phyloP scores from a whole-genome alignment of 2,888 invertebrate genomes.

The Noctua comes region DNA sequence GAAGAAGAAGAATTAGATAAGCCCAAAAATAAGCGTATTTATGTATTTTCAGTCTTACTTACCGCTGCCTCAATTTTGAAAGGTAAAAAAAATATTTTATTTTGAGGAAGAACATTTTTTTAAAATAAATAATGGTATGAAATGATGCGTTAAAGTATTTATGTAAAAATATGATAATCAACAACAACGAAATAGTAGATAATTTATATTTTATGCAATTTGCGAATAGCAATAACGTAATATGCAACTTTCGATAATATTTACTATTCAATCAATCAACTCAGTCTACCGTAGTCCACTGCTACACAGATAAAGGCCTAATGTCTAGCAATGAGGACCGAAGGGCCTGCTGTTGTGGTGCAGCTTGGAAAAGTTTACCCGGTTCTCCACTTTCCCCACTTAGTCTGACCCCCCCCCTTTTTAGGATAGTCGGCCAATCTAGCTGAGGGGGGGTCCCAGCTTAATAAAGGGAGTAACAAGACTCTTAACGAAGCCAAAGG shows the following conservation, averaged over 20 bases:
- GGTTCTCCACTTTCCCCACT: neutral
- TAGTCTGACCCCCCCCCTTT: neutral
- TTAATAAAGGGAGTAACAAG: neutral
- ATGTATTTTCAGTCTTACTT: neutral
- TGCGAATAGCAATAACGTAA: no score
- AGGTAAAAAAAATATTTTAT: neutral
- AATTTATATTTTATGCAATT: no score
- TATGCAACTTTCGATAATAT: no score
- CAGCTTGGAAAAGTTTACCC: neutral
- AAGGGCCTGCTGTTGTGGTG: neutral
- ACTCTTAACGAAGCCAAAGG: no score
- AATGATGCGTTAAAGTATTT: neutral
- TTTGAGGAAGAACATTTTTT: neutral
- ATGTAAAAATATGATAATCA: neutral
- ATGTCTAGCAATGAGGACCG: neutral
- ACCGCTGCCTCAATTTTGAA: neutral
- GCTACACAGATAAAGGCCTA: neutral
- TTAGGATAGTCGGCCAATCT: neutral
- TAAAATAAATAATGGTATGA: fast-evolving
- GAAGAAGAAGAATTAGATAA: neutral
- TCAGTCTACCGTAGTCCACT: neutral
- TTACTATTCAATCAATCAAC: neutral
- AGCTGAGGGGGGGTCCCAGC: neutral
- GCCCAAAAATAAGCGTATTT: neutral
- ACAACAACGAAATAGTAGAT: neutral